Base-by-base conservation (phyloP, 2,797 vertebrate genomes). In the Cossypha dichroa region DNA sequence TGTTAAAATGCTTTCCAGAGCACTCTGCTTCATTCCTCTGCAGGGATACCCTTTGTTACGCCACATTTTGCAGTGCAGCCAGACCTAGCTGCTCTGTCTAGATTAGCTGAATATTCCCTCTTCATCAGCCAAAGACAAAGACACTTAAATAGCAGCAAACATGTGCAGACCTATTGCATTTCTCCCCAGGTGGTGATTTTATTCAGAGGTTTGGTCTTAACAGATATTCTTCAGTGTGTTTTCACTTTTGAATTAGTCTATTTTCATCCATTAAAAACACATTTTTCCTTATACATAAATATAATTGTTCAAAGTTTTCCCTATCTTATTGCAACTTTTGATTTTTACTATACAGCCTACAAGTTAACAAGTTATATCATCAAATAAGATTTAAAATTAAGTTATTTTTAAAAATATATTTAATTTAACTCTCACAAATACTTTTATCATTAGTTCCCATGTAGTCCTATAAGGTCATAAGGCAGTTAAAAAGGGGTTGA, bases 401-500 rank as follows among this genome's bases (percentile, higher is more conserved):
- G 19, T 23, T 73, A 5, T 31, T 76, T 38, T 41, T 66, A 4
- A 0, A 54, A 62, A 45, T 28, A 1, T 48, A 66, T 48, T 69
- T 56, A 49, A 76, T 81, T 78, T 51, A 78, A 23, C 22, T 86
- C 66, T 60, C 28, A 13, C 41, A 6, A 72, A 10, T 15, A 29
- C 13, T 72, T 91, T 67, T n/a, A 81, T 43, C 21, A 31, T 64
- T 60, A 84, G 25, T 9, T 54, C 28, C 28, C 36, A 74, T 7
- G 26, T 7, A 73, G 33, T 16, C 18, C 33, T 77, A 0, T 2
- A 66, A 73, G 2, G 11, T 34, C 20, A 2, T 20, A 15, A 33
- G 4, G 8, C 2, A 11, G 3, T 4, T 2, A 6, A 33, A 16
- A 38, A 22, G 7, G 9, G 5, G 4, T 1, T 31, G 36, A 38